These are phyloP conservation scores for Hyperoplus lanceolatus DNA, from an alignment of 2,797 vertebrate genomes.

Conservation along the genomic window DNA sequence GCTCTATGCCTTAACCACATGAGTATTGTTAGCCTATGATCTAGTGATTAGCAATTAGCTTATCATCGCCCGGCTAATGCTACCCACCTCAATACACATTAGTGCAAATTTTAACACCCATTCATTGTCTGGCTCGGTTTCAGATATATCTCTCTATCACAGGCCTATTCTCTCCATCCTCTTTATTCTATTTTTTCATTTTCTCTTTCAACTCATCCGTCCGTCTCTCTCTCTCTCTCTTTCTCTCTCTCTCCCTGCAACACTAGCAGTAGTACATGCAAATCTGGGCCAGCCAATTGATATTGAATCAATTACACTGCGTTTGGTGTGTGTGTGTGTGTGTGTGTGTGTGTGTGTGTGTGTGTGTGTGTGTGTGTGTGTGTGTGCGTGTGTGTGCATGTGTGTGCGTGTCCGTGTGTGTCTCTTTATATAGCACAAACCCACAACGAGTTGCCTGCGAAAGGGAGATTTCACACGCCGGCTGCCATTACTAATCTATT, in stretches of 20 bases:
- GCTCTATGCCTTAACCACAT: slow-evolving; percentile 61
- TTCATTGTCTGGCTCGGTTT: slow-evolving; percentile 77
- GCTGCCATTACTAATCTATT: slow-evolving; percentile 76
- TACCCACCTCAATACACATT: slow-evolving; percentile 80
- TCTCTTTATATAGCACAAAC: slow-evolving; percentile 41
- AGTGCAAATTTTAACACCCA: slow-evolving; percentile 80
- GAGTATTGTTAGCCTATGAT: slow-evolving; percentile 71
- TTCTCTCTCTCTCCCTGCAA: slow-evolving; percentile 26
- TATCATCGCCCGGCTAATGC: slow-evolving; percentile 74
- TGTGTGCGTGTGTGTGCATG: slow-evolving; percentile 48
- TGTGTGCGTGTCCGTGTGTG: slow-evolving; percentile 48
- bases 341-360: slow-evolving; percentile 45
- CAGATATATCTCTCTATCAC: slow-evolving; percentile 63
- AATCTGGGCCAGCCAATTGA: slow-evolving; percentile 81
- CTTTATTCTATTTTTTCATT: slow-evolving; percentile 35
- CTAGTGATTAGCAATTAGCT: slow-evolving; percentile 80
- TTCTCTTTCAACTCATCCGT: slow-evolving; percentile 46
- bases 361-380: slow-evolving; percentile 47
- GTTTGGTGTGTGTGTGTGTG: slow-evolving; percentile 54
- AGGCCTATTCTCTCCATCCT: slow-evolving; percentile 38
- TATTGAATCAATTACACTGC: slow-evolving; percentile 81
- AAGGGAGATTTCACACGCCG: slow-evolving; percentile 72
- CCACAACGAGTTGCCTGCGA: slow-evolving; percentile 51
- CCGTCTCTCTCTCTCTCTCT: slow-evolving; percentile 35
- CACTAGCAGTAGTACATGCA: slow-evolving; percentile 80